phyloP scores from a whole-genome alignment of 2,888 invertebrate genomes.

The Harpalus rufipes region DNA sequence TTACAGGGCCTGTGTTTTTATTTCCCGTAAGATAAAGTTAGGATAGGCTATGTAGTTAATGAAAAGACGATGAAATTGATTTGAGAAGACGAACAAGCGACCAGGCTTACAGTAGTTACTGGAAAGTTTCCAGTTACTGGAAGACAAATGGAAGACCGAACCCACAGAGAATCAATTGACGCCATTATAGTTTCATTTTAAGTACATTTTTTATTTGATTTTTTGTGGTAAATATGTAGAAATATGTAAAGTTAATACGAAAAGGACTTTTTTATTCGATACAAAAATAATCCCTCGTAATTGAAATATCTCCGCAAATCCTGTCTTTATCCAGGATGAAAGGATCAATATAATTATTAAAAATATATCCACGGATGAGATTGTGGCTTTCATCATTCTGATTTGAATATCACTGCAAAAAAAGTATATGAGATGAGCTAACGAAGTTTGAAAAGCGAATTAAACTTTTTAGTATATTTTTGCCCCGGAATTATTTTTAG shows the following conservation, averaged over 20 bases:
- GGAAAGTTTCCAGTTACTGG: slow-evolving; percentile 9
- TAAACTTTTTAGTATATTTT: background rate
- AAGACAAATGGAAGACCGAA: slow-evolving; percentile 3
- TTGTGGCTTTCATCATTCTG: slow-evolving; percentile 22
- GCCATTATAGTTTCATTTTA: too few relatives aligned
- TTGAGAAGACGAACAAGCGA: slow-evolving; percentile 2
- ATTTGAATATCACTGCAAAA: background rate
- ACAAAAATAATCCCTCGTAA: slow-evolving; percentile 23
- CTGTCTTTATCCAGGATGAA: slow-evolving; percentile 23
- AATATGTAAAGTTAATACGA: background rate
- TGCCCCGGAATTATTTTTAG: background rate
- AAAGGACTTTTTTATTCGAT: background rate
- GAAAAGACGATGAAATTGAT: slow-evolving; percentile 35
- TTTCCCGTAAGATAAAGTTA: slow-evolving; percentile 20
- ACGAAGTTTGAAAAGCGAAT: background rate
- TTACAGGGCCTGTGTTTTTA: background rate
- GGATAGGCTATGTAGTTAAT: slow-evolving; percentile 11
- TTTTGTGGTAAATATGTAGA: background rate
- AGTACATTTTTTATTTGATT: too few relatives aligned
- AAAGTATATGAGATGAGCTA: background rate
- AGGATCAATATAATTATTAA: slow-evolving; percentile 53
- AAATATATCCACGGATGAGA: slow-evolving; percentile 38
- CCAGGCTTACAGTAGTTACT: background rate
- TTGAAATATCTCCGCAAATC: slow-evolving; percentile 14
- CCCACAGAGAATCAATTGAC: background rate